Percentiles rank a stretch among this genome's conserved stretches.
Evolutionary conservation across 2,113 vertebrate species (phyloP).

Genomic region (Mobula hypostoma): DNA sequence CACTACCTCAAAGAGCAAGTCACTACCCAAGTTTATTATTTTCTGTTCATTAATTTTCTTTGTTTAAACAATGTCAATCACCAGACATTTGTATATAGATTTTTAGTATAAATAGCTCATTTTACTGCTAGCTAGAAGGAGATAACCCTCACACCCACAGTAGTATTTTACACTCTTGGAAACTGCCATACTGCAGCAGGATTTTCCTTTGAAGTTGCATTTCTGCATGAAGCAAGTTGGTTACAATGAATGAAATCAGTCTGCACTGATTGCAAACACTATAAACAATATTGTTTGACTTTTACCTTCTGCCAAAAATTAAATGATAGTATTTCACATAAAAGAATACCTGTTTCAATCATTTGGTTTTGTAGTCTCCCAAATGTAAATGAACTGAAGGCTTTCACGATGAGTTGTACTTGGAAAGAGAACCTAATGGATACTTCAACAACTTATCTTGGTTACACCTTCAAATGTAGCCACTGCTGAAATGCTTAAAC

Average conservation of each 20-base stretch:
- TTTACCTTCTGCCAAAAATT: background rate
- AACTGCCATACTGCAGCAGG: conserved; percentile 12
- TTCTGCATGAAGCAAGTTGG: background rate
- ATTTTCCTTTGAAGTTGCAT: conserved; percentile 22
- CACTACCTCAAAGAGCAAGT: conserved; percentile 37
- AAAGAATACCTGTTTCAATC: background rate
- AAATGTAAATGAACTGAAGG: background rate
- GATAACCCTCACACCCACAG: conserved; percentile 31
- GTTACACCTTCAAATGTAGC: background rate
- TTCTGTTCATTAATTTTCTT: conserved; percentile 9
- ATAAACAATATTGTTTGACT: background rate
- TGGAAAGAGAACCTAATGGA: too few species aligned
- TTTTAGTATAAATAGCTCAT: conserved; percentile 27
- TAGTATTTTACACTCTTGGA: conserved; percentile 31
- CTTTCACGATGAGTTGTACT: background rate
- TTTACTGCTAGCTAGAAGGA: background rate
- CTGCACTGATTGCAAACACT: background rate
- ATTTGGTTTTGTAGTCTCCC: background rate
- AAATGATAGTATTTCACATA: background rate
- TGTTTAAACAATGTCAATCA: conserved; percentile 31
- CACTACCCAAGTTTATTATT: conserved; percentile 7
- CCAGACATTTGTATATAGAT: conserved; percentile 39
- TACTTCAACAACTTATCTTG: background rate
- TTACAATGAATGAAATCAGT: conserved; percentile 10
- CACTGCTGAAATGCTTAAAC: background rate